A percentile compares a stretch with the other conserved stretches of the same genome.
Conservation (phyloP, 2,113 vertebrate genomes). For the Anseranas semipalmata region DNA sequence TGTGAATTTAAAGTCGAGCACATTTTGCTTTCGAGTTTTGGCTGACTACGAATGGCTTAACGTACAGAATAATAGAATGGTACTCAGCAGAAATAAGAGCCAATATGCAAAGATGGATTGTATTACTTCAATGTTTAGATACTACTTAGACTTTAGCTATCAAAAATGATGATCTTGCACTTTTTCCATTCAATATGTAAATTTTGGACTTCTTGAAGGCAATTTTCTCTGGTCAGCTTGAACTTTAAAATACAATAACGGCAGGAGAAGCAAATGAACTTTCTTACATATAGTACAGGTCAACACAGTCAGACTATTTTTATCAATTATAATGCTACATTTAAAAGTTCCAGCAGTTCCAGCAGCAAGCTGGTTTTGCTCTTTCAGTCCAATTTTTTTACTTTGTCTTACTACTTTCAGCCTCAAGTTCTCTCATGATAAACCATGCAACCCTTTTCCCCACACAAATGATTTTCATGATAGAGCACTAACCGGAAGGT, state of each 20-base stretch:
- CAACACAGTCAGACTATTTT: not conserved
- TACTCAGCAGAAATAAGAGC: not conserved
- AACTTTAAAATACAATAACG: not conserved
- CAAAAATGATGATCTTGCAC: not conserved
- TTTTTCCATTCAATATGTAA: not conserved
- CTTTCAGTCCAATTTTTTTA: not conserved
- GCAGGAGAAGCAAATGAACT: not conserved
- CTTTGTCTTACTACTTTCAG: not conserved
- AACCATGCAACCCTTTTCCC: accelerated
- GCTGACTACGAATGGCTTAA: not conserved
- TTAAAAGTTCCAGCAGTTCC: not conserved
- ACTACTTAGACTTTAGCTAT: not conserved
- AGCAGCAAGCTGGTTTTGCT: not conserved
- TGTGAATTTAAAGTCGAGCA: not conserved
- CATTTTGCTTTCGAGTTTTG: not conserved
- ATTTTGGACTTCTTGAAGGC: not conserved
- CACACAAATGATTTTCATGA: not conserved
- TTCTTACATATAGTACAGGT: not conserved
- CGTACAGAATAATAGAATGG: accelerated
- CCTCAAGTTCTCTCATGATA: not conserved
- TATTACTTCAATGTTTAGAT: not conserved
- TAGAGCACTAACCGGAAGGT: not conserved
- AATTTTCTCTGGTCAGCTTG: not conserved
- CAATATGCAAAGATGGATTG: not conserved
- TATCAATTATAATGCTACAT: not conserved